Evolutionary conservation across 2,888 invertebrate species (phyloP), one percentile per base, ranked within the genome.

Genomic region (Athrips mouffetella): DNA sequence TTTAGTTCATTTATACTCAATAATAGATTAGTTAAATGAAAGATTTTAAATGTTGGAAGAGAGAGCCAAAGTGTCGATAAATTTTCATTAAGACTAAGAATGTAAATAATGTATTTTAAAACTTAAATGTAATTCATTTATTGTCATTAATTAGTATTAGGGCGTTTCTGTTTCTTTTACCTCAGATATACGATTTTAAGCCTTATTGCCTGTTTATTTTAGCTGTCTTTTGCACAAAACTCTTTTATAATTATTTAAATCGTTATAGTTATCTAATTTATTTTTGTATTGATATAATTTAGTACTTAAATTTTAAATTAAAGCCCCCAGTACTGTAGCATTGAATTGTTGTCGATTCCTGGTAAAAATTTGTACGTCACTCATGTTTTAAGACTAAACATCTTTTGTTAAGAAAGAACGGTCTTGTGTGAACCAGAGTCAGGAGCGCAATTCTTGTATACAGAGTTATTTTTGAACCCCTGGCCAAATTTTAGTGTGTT

Each of bases 21-120:
- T 79, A 71, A 45, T 58, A 16, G 60, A 67, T 73, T 73, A 71
- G 65, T 66, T 71, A 62, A 66, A 72, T 67, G 62, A 66, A 67
- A 54, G 37, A 47, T 45, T 21, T 52, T 53, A 56, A 48, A 51
- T 55, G 57, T 57, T 62, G 59, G 66, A 74, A 67, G 76, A 76
- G 76, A 76, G 75, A 83, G 80, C 84, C 84, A 85, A 85, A 84
- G 80, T 83, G 70, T 76, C 69, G 58, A 68, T 70, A 67, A 71
- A 66, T 72, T 63, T 76, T 71, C 66, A 65, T 70, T 75, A 72
- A 60, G 57, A 56, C 55, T 77, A 74, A 67, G 55, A n/a, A 54
- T 87, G 84, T 85, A 85, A 76, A 82, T 83, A 82, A 67, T 76
- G 70, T 76, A 77, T 67, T 74, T 67, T 73, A 74, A 67, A 68